Evolutionary conservation across 1,140 invertebrate genomes (phyloP), one percentile per base, ranked within the genome.

Genomic region (Lasaia peninsularis): DNA sequence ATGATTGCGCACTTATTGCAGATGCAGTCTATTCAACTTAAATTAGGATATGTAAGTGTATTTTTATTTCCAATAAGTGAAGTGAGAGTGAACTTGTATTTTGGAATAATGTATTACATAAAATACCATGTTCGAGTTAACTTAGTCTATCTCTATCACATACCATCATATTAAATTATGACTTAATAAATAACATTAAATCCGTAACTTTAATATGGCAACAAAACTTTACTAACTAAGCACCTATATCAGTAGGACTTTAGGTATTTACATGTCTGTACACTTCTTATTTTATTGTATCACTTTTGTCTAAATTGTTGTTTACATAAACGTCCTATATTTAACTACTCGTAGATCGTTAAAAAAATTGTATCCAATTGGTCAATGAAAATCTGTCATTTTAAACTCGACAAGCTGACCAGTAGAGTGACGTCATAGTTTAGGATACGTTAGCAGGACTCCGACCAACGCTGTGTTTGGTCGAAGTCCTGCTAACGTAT

Each of bases 161-260:
- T 82, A 85, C 80, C 71, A 78, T 79, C 72, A 76, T 62, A 78
- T 80, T 81, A 79, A 80, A 80, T 85, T 84, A 83, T 78, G 71
- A 84, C 76, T 87, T 84, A 86, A 77, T 86, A 86, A 86, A 86
- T 84, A 84, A 85, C 53, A 55, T 79, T 73, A 82, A 82, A 81
- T 78, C 66, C 77, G 78, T 85, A 85, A 84, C 69, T 77, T 79
- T 86, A 86, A 87, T 86, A 88, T 86, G 84, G 82, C 82, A 88
- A 88, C 80, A 78, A 84, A 88, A 84, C 75, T 81, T 82, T 75
- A 83, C 77, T 85, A 80, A 75, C 82, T 88, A 88, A 85, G 79
- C 85, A 86, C 80, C 82, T 86, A 87, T 64, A 80, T 71, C 71
- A 78, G 71, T 76, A 85, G 80, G 79, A 71, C 67, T 78, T 79